phyloP scores from a whole-genome alignment of 2,113 vertebrate genomes.

The Myotis davidii region DNA sequence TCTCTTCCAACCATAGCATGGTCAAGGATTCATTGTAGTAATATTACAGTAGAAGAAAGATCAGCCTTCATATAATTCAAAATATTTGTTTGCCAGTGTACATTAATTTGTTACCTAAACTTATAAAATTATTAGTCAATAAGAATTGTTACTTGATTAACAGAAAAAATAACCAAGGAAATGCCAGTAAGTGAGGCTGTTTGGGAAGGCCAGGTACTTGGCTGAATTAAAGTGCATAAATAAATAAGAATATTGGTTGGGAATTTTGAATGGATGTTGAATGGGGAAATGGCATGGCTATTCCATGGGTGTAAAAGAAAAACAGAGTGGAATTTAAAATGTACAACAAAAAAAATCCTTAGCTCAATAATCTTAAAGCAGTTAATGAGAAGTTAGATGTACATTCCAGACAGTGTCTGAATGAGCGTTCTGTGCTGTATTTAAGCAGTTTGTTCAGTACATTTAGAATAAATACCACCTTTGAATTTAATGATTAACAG shows the following conservation, averaged over 20 bases:
- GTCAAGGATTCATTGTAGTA: conserved; percentile 40
- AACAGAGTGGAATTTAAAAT: neutral
- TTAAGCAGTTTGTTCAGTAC: neutral
- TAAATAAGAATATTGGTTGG: neutral
- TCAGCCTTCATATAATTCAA: neutral
- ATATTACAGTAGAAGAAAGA: conserved; percentile 12
- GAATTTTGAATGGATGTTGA: neutral
- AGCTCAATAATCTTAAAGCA: neutral
- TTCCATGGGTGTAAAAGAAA: neutral
- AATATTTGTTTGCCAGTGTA: neutral
- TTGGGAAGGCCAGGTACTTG: neutral
- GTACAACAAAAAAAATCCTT: neutral
- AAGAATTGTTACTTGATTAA: conserved; percentile 11
- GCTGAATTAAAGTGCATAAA: neutral
- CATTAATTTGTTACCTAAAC: conserved; percentile 24
- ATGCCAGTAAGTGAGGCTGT: neutral
- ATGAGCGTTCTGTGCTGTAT: conserved; percentile 20
- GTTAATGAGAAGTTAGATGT: conserved; percentile 11
- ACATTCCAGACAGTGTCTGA: neutral
- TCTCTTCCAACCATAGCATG: neutral
- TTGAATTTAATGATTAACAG: conserved; percentile 15
- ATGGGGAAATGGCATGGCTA: neutral
- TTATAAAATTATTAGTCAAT: neutral
- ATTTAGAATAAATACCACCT: conserved; percentile 29
- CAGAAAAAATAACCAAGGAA: conserved; percentile 40